Conservation (phyloP, 2,113 vertebrate genomes). For the Argyrosomus japonicus region DNA sequence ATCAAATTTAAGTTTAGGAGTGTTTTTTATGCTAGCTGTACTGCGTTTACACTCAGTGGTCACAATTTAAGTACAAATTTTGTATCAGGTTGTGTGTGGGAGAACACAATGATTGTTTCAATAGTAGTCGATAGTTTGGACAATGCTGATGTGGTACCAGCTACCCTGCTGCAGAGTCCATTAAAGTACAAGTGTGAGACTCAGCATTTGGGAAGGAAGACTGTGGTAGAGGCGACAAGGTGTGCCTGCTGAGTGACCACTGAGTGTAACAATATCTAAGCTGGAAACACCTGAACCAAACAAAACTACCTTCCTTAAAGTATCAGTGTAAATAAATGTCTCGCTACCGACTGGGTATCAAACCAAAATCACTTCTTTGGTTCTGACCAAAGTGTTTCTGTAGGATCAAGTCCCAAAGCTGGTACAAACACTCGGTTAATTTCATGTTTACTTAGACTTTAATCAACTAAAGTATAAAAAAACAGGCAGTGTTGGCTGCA, state of each 20-base stretch:
- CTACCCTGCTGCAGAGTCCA: not conserved
- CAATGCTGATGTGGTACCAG: not conserved
- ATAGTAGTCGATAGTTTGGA: not conserved
- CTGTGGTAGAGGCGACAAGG: not conserved
- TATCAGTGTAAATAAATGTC: not conserved
- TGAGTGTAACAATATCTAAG: slow-evolving; percentile 7
- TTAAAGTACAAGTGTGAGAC: not conserved
- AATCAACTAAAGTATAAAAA: not conserved
- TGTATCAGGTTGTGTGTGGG: not conserved
- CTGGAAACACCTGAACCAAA: not conserved
- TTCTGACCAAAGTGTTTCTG: not conserved
- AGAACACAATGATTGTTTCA: not conserved
- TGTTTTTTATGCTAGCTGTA: slow-evolving; percentile 22
- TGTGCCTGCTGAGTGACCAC: not conserved
- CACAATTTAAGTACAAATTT: not conserved
- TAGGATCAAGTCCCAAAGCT: not conserved
- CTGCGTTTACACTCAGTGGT: slow-evolving; percentile 33
- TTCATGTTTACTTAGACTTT: not conserved
- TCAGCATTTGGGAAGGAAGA: not conserved
- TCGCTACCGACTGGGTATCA: slow-evolving; percentile 1
- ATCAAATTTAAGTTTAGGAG: not conserved
- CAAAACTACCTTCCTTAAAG: not conserved
- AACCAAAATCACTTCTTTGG: not conserved
- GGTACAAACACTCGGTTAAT: not conserved
- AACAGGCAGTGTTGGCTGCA: not conserved